Evolutionary conservation across 2,113 vertebrate species (phyloP).

Genomic region (Bungarus multicinctus): DNA sequence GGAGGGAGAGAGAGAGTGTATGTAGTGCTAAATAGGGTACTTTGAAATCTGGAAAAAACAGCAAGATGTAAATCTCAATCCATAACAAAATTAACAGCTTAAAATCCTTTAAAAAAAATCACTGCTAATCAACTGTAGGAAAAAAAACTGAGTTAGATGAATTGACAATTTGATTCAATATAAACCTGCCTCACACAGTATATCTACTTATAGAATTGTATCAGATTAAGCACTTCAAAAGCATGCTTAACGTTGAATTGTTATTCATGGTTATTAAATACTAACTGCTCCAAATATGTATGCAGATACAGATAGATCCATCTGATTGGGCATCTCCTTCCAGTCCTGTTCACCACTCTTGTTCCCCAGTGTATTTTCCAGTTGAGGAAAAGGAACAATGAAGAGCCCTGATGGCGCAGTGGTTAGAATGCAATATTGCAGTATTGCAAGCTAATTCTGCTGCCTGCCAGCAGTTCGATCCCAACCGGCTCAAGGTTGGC

Average conservation of each 20-base stretch:
- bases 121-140: not conserved
- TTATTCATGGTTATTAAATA: not conserved
- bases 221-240: not conserved
- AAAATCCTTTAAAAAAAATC: not conserved
- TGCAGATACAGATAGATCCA: not conserved
- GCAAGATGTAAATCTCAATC: not conserved
- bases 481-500: not conserved
- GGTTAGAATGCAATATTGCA: not conserved
- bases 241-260: not conserved
- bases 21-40: not conserved
- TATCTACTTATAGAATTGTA: not conserved
- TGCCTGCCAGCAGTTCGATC: not conserved
- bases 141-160: not conserved
- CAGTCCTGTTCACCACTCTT: not conserved
- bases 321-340: not conserved
- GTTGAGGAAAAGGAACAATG: not conserved
- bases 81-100: not conserved
- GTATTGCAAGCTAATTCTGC: not conserved
- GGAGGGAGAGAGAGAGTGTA: not conserved
- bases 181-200: not conserved
- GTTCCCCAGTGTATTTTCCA: not conserved
- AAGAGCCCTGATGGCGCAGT: not conserved
- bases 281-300: not conserved
- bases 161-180: not conserved
- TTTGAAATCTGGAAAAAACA: not conserved